These are phyloP conservation scores for Hoplias malabaricus DNA, from an alignment of 2,113 vertebrate species.

Conservation along the genomic window DNA sequence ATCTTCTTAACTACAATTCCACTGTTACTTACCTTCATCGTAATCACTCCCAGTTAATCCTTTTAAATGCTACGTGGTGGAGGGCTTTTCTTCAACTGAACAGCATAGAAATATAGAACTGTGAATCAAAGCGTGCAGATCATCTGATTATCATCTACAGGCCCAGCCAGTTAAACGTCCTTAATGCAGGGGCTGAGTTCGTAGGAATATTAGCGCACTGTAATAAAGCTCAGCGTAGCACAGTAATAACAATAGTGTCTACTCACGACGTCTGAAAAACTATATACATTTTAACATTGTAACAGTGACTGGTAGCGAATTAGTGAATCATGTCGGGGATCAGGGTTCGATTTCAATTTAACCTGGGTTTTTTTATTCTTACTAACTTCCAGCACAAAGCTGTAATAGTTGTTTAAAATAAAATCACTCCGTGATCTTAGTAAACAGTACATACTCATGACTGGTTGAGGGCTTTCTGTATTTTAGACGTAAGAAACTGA, in stretches of 20 bases:
- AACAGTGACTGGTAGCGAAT: conserved; percentile 2
- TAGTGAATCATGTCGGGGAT: neutral
- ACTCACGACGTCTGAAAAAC: neutral
- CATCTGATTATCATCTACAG: neutral
- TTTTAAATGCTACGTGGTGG: conserved; percentile 26
- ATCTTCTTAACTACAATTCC: neutral
- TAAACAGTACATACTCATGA: neutral
- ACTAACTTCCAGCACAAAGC: neutral
- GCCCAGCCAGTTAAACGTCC: neutral
- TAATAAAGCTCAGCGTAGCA: too few species aligned
- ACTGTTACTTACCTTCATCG: neutral
- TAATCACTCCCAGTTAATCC: neutral
- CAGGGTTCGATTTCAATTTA: neutral
- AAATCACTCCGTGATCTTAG: neutral
- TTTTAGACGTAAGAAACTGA: neutral
- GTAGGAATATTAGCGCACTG: too few species aligned
- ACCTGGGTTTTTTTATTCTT: too few species aligned
- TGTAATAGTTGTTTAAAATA: conserved; percentile 1
- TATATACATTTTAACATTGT: neutral
- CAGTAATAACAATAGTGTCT: neutral
- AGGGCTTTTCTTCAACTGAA: conserved; percentile 41
- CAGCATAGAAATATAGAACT: conserved; percentile 30
- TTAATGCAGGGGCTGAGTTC: too few species aligned
- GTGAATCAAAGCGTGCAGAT: conserved; percentile 13
- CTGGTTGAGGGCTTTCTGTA: conserved; percentile 24